These are phyloP conservation scores for Resseliella maxima DNA, from an alignment of 2,888 invertebrate genomes.

Conservation along the genomic window DNA sequence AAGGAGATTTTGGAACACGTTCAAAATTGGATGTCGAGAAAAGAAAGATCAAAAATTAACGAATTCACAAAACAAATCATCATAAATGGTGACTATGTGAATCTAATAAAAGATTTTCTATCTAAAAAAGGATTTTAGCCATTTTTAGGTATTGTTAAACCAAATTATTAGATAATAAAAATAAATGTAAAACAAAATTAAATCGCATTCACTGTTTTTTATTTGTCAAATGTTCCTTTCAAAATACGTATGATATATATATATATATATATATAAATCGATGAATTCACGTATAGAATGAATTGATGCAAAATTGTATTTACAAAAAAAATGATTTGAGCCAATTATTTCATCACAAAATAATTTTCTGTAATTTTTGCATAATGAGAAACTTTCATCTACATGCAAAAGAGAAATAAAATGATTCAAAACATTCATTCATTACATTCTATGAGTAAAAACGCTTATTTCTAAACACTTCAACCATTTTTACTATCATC, in stretches of 20 bases:
- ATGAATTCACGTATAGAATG: neutral
- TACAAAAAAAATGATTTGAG: constrained; percentile 1
- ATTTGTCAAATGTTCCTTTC: neutral
- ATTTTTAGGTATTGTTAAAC: neutral
- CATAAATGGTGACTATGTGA: constrained; percentile 81
- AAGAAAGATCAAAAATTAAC: constrained; percentile 77
- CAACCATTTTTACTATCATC: constrained; percentile 1
- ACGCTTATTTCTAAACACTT: neutral
- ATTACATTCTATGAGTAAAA: neutral
- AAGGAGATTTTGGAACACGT: constrained; percentile 75
- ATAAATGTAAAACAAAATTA: neutral
- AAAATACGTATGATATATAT: neutral
- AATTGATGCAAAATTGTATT: neutral
- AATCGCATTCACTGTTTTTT: neutral
- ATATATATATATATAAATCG: neutral
- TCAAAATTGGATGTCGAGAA: constrained; percentile 69
- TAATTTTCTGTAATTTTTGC: neutral
- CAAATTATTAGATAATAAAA: neutral
- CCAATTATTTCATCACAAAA: neutral
- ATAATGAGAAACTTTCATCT: neutral
- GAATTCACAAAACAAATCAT: constrained; percentile 78
- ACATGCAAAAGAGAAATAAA: neutral
- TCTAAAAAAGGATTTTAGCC: constrained; percentile 79
- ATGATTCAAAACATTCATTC: neutral
- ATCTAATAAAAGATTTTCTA: constrained; percentile 76